phyloP scores from a whole-genome alignment of 2,113 vertebrate genomes.

The Paramisgurnus dabryanus region DNA sequence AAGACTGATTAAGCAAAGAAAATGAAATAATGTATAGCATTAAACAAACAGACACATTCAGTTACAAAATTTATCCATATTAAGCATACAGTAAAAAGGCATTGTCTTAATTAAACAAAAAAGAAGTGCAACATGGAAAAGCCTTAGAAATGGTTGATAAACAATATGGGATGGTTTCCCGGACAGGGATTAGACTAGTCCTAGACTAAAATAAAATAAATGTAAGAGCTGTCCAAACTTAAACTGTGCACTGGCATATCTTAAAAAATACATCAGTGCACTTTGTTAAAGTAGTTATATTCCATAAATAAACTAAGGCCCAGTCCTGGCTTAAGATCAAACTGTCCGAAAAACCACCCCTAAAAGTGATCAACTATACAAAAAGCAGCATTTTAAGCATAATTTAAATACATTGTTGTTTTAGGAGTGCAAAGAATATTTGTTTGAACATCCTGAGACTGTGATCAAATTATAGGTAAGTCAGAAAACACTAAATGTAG shows the following conservation, averaged over 20 bases:
- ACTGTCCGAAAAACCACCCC: no score
- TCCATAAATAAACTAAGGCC: no score
- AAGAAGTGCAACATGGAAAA: conserved; percentile 62
- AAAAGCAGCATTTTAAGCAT: conserved; percentile 64
- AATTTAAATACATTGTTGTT: conserved; percentile 57
- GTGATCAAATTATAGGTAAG: conserved; percentile 52
- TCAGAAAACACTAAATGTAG: conserved; percentile 5
- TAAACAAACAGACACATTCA: conserved; percentile 3
- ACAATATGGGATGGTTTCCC: not conserved
- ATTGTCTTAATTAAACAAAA: conserved; percentile 46
- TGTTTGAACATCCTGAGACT: conserved; percentile 60
- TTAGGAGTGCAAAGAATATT: conserved; percentile 65
- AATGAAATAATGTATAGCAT: conserved; percentile 12
- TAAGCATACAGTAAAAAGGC: conserved; percentile 28
- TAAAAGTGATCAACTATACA: conserved; percentile 51
- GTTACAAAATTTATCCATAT: conserved; percentile 1
- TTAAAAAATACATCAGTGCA: no score
- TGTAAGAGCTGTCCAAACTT: no score
- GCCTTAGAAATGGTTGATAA: conserved; percentile 38
- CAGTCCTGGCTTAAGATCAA: no score
- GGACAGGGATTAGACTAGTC: no score
- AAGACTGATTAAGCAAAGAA: conserved; percentile 5
- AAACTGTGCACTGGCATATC: no score
- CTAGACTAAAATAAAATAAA: no score
- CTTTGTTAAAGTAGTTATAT: no score